Base-by-base conservation (phyloP, 1,140 invertebrate genomes). In the Spodoptera litura region DNA sequence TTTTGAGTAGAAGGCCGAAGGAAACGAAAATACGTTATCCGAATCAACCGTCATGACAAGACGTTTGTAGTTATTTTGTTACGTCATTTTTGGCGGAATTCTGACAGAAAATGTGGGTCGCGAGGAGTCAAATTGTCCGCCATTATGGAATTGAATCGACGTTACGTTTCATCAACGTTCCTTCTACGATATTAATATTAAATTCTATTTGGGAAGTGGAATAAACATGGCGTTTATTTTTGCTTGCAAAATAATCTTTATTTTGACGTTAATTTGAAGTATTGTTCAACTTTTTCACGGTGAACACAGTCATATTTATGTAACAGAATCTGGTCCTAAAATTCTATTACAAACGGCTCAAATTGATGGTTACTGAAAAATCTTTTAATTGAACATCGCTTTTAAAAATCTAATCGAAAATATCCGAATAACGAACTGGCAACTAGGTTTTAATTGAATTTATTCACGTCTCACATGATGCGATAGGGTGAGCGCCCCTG, bases 361-460 rank as follows among this genome's bases (percentile, higher is more conserved):
- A 13, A 25, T 6, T 31, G 8, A 2, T 4, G 27, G n/a, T 49
- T 13, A 44, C 44, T 10, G 15, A 52, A 68, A n/a, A 15, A 52
- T 38, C 27, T n/a, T 70, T 49, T 8, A 70, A 31, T 70, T 70
- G 49, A 70, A 70, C 12, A 53, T 13, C 66, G 11, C 25, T 70
- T 70, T 61, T 70, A 31, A 49, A 44, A 70, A 53, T 70, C 66
- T 52, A 12, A 52, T 52, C 66, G 44, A 70, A 70, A 52, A 52
- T 70, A 70, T 70, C 15, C 49, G 49, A 35, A 64, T 64, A 64
- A 64, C 61, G 35, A 70, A 52, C 66, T 70, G 51, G 44, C 27
- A 64, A 75, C 58, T 75, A 64, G 59, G 58, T 62, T 75, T 75
- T 75, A 75, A 75, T 75, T 75, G 73, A 75, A 75, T 75, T 58